A percentile compares a stretch with the other conserved stretches of the same genome.
Evolutionary conservation across 2,888 invertebrate species (phyloP).

Genomic region (Parthenolecanium corni): DNA sequence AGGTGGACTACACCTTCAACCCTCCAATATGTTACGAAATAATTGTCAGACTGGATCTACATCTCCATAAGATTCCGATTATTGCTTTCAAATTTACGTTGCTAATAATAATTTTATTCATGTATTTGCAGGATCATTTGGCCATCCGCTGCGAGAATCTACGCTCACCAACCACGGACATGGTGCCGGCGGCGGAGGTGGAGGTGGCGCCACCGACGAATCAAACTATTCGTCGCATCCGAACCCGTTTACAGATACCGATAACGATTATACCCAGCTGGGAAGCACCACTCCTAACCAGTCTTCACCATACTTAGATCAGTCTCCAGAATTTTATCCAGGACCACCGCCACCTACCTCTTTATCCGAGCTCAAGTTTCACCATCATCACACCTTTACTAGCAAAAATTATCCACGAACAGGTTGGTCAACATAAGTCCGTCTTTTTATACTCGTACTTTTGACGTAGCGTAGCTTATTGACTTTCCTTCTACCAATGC

Average conservation of each 20-base stretch:
- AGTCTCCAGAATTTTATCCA: conserved; percentile 62
- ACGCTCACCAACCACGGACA: conserved; percentile 32
- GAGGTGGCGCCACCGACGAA: conserved; percentile 33
- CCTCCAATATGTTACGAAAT: no score
- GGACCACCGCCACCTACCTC: conserved; percentile 39
- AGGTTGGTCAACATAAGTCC: neutral
- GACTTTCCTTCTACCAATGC: no score
- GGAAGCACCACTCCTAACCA: conserved; percentile 44
- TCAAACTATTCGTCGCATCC: conserved; percentile 27
- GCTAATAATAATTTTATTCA: no score
- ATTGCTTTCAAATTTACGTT: no score
- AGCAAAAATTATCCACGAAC: conserved; percentile 23
- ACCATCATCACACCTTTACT: conserved; percentile 44
- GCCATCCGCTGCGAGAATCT: conserved; percentile 15
- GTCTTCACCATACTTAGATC: conserved; percentile 49
- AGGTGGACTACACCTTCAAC: no score
- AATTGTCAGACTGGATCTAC: no score
- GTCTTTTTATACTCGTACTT: no score
- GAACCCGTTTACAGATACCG: conserved; percentile 39
- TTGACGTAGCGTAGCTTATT: no score
- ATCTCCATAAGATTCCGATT: no score
- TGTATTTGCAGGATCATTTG: no score
- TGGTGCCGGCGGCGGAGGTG: conserved; percentile 34
- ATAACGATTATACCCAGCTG: conserved; percentile 46
- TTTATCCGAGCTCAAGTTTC: conserved; percentile 56